phyloP scores from a whole-genome alignment of 2,113 vertebrate genomes.

The Amazona guildingii region DNA sequence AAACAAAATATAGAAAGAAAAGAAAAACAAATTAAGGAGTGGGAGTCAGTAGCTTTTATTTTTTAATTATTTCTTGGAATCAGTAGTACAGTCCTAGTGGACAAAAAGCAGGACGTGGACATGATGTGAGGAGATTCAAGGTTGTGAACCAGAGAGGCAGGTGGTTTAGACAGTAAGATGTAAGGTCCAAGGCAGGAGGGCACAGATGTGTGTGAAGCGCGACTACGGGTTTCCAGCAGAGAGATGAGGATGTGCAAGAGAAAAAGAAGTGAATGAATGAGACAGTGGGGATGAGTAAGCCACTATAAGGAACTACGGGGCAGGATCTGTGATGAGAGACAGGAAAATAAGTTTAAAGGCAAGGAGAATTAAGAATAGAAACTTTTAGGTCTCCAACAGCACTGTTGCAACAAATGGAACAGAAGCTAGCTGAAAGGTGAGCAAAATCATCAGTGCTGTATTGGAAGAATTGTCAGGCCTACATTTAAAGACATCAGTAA shows the following conservation, averaged over 20 bases:
- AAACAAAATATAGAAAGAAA: background rate
- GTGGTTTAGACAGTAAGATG: background rate
- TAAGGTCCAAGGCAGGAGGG: background rate
- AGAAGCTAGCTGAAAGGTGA: background rate
- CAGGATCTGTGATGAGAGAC: background rate
- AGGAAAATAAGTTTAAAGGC: background rate
- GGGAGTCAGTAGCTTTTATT: background rate
- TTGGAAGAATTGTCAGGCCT: background rate
- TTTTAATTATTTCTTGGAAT: background rate
- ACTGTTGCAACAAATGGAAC: background rate
- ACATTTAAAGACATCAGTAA: background rate
- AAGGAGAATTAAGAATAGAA: background rate
- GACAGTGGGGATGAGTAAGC: background rate
- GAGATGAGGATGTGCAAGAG: background rate
- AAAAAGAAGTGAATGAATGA: background rate
- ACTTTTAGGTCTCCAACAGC: background rate
- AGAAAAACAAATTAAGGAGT: background rate
- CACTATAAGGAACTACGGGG: background rate
- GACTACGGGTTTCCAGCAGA: background rate
- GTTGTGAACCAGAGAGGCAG: background rate
- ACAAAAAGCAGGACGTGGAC: background rate
- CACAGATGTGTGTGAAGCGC: background rate
- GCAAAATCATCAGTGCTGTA: background rate
- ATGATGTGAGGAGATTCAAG: background rate
- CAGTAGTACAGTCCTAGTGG: background rate